Evolutionary conservation across 1,140 invertebrate species (phyloP).

Genomic region (Lerema accius): DNA sequence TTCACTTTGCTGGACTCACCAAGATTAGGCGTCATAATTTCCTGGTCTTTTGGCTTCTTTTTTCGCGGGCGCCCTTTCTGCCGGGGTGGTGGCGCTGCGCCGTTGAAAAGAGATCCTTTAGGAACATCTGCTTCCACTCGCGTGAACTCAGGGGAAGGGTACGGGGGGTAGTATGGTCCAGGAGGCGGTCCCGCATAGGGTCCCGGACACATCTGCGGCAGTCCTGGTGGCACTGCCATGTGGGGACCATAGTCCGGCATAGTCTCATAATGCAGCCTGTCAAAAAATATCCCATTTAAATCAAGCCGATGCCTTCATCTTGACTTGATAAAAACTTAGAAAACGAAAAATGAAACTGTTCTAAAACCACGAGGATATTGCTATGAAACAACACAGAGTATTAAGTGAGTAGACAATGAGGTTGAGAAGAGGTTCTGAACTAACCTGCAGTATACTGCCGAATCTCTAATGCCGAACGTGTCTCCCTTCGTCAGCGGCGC

Average conservation of each 20-base stretch:
- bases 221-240: conserved; percentile 83
- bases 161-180: conserved; percentile 82
- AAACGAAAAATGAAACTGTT: no score
- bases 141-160: conserved; percentile 81
- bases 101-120: conserved; percentile 87
- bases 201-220: conserved; percentile 85
- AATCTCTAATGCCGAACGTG: conserved; percentile 95
- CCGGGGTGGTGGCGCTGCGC: conserved; percentile 85
- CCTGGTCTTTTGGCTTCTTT: conserved; percentile 94
- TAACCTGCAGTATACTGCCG: conserved; percentile 89
- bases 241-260: conserved; percentile 82
- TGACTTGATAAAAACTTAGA: no score
- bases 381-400: no score
- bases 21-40: conserved; percentile 92
- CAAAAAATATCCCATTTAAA: conserved; percentile 33
- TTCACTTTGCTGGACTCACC: conserved; percentile 83
- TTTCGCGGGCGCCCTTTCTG: conserved; percentile 97
- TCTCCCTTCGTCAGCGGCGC: conserved; percentile 93
- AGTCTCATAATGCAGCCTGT: conserved; percentile 91
- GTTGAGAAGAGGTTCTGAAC: no score
- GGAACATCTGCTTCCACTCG: conserved; percentile 86
- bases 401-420: no score
- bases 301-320: no score
- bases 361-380: no score
- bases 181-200: conserved; percentile 80